Evolutionary conservation across 2,113 vertebrate genomes (phyloP).

Genomic region (Apaloderma vittatum): DNA sequence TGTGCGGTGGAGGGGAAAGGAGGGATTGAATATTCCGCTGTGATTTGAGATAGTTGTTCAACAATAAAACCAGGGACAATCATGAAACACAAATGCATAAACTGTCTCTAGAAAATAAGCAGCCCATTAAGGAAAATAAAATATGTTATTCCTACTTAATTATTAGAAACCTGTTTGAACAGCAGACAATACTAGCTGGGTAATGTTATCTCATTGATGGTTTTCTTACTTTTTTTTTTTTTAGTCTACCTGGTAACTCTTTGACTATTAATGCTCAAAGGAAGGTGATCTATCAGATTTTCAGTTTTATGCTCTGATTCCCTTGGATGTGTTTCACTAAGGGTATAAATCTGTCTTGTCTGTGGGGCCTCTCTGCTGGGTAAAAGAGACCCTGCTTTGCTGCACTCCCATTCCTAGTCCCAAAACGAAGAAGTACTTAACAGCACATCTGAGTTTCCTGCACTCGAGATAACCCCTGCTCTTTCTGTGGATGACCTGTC

Average conservation of each 20-base stretch:
- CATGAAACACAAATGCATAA: not conserved
- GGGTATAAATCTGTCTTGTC: not conserved
- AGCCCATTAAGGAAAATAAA: not conserved
- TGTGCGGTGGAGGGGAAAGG: not conserved
- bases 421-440: not conserved
- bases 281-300: not conserved
- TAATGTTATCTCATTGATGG: not conserved
- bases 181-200: not conserved
- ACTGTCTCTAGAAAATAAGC: not conserved
- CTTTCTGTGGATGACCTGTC: not conserved
- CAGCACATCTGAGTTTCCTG: not conserved
- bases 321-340: not conserved
- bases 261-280: not conserved
- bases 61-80: not conserved
- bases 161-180: not conserved
- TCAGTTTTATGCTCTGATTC: not conserved
- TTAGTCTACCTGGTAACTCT: not conserved
- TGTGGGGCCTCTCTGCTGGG: not conserved
- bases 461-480: not conserved
- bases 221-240: not conserved
- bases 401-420: not conserved
- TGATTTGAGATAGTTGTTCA: not conserved
- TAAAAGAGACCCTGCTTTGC: not conserved
- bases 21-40: not conserved
- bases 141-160: not conserved